phyloP scores from a whole-genome alignment of 1,140 invertebrate genomes.

The Thaumetopoea pityocampa region DNA sequence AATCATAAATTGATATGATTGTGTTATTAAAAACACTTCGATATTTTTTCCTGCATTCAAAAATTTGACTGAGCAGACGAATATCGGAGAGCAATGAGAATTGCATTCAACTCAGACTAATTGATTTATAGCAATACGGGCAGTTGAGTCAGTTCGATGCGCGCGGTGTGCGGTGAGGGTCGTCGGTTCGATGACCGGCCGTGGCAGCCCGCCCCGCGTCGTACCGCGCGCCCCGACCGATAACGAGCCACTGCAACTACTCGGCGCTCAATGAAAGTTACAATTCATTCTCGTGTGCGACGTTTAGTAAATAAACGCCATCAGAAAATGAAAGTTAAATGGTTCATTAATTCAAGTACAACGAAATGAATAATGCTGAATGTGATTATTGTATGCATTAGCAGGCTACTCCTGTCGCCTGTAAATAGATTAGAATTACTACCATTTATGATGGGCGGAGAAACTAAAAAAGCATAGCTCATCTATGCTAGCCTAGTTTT shows the following conservation, averaged over 20 bases:
- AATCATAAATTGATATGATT: no score
- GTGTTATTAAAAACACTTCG: no score
- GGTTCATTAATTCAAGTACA: slow-evolving; percentile 2
- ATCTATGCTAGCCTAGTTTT: no score
- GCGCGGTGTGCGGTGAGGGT: slow-evolving; percentile 11
- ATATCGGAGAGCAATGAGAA: no score
- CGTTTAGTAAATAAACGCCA: slow-evolving; percentile 15
- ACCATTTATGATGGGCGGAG: no score
- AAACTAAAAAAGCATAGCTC: no score
- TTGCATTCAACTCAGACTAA: slow-evolving; percentile 12
- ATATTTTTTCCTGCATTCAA: no score
- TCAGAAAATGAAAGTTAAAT: neutral
- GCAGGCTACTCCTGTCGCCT: neutral
- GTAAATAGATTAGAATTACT: no score
- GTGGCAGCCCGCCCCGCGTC: slow-evolving; percentile 27
- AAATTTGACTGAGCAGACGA: no score
- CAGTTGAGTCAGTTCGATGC: slow-evolving; percentile 21
- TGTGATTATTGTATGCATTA: no score
- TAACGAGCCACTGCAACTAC: slow-evolving; percentile 22
- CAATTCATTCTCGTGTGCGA: slow-evolving; percentile 23
- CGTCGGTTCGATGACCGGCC: slow-evolving; percentile 49
- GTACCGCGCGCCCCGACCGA: slow-evolving; percentile 29
- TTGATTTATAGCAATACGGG: slow-evolving; percentile 30
- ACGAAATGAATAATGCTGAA: no score
- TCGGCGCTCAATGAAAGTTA: slow-evolving; percentile 29